Evolutionary conservation across 2,113 vertebrate species (phyloP), one percentile per base, ranked within the genome.

Genomic region (Tichodroma muraria): DNA sequence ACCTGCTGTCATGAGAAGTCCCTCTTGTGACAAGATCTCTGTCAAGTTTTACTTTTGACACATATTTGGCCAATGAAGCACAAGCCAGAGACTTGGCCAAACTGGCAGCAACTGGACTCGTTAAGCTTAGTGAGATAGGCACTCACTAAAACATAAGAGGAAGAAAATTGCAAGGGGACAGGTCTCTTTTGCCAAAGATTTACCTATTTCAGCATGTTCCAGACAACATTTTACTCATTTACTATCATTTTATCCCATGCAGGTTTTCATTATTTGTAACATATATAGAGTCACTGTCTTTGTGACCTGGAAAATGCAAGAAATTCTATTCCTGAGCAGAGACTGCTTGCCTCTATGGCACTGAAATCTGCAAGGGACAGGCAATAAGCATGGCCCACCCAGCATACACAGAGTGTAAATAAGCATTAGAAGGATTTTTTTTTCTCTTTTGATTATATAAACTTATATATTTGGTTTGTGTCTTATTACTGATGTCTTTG

Each of bases 301-400:
- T 91, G 24, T 81, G 77, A 95, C 79, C 63, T 88, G 89, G 88
- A 94, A 97, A 96, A 97, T 61, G n/a, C 59, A 94, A 86, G 65
- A 53, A 95, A 94, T 85, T 77, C 61, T 70, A 6, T 30, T 61
- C 28, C 47, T 57, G 30, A 97, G 85, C 57, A 92, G 87, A 90
- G 89, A 97, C 70, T 63, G 45, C 60, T 42, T 80, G 30, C 15
- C 30, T 52, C n/a, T 59, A 0, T 5, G 6, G 30, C 24, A 54
- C 44, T 42, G 85, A 66, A 81, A 66, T 22, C 52, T 75, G n/a
- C n/a, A 66, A 72, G 44, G 79, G 14, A 45, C 24, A 79, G 30
- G 35, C 69, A 6, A 1, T 30, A 68, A 93, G 23, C 2, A 3
- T 0, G 30, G n/a, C 18, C 57, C 50, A 71, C 8, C 6, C 3